These are phyloP conservation scores for Climacteris rufus DNA, from an alignment of 2,113 vertebrate genomes.

Conservation along the genomic window DNA sequence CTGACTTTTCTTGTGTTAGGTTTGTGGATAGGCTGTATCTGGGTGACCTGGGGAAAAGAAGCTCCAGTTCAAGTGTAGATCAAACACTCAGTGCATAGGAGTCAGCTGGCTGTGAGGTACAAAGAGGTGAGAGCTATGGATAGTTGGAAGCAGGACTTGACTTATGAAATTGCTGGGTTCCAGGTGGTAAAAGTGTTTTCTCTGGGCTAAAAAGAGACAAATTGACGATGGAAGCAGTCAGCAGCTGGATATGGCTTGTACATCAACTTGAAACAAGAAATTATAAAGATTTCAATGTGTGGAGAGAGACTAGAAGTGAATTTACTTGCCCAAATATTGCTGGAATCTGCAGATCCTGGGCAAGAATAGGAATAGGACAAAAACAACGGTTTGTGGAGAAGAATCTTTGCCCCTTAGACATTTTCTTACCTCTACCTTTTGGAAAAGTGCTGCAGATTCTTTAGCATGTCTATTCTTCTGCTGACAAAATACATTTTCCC, in stretches of 20 bases:
- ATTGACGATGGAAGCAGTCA: background rate
- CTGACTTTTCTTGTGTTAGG: background rate
- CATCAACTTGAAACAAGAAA: background rate
- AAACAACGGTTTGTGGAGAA: background rate
- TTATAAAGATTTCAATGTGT: background rate
- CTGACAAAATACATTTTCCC: constrained; percentile 7
- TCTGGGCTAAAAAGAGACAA: background rate
- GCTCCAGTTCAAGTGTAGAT: background rate
- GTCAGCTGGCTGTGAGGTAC: background rate
- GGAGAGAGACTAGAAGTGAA: background rate
- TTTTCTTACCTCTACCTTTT: background rate
- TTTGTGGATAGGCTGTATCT: background rate
- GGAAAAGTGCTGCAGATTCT: background rate
- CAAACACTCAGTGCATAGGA: background rate
- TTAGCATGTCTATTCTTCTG: background rate
- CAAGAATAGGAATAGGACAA: background rate
- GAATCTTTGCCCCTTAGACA: background rate
- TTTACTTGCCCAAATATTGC: background rate
- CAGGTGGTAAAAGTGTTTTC: background rate
- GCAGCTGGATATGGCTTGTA: background rate
- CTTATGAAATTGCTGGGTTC: background rate
- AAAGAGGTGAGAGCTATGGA: background rate
- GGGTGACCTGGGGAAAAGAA: background rate
- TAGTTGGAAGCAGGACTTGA: background rate
- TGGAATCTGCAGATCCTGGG: background rate